phyloP scores from a whole-genome alignment of 2,888 invertebrate genomes.

The Nymphalis polychloros region DNA sequence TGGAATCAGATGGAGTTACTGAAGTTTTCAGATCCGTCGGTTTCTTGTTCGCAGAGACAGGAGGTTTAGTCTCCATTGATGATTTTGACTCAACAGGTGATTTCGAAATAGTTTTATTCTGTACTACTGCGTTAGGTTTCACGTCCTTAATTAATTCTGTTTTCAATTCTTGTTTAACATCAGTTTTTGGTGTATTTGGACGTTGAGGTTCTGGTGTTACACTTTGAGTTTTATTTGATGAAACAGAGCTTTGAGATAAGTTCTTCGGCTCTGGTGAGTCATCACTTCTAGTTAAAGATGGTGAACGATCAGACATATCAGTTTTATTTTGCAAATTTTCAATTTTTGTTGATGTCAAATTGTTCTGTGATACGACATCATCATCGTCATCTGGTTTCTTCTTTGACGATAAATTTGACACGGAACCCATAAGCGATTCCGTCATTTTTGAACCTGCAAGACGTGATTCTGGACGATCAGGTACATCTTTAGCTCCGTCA shows the following conservation, averaged over 20 bases:
- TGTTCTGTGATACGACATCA: slow-evolving; percentile 70
- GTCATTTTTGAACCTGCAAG: slow-evolving; percentile 75
- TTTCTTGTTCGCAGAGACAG: slow-evolving; percentile 60
- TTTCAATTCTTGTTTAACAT: slow-evolving; percentile 53
- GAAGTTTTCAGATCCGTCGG: slow-evolving; percentile 67
- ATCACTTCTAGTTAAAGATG: slow-evolving; percentile 75
- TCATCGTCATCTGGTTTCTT: slow-evolving; percentile 73
- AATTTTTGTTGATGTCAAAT: slow-evolving; percentile 49
- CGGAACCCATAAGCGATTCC: slow-evolving; percentile 73
- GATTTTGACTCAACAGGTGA: slow-evolving; percentile 63
- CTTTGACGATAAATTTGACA: slow-evolving; percentile 61
- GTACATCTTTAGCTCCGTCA: slow-evolving; percentile 55
- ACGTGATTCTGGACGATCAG: slow-evolving; percentile 74
- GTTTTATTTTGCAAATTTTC: slow-evolving; percentile 55
- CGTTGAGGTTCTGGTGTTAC: slow-evolving; percentile 62
- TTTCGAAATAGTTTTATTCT: slow-evolving; percentile 58
- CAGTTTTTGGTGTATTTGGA: slow-evolving; percentile 69
- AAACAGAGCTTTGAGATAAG: slow-evolving; percentile 49
- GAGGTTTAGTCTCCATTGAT: slow-evolving; percentile 58
- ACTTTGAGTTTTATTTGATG: slow-evolving; percentile 57
- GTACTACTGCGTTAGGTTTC: slow-evolving; percentile 47
- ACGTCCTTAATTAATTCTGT: slow-evolving; percentile 48
- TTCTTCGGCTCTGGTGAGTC: slow-evolving; percentile 76
- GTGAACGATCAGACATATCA: slow-evolving; percentile 72
- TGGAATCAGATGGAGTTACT: slow-evolving; percentile 54